A percentile compares a stretch with the other conserved stretches of the same genome.
Evolutionary conservation across 2,113 vertebrate species (phyloP).

Genomic region (Excalfactoria chinensis): DNA sequence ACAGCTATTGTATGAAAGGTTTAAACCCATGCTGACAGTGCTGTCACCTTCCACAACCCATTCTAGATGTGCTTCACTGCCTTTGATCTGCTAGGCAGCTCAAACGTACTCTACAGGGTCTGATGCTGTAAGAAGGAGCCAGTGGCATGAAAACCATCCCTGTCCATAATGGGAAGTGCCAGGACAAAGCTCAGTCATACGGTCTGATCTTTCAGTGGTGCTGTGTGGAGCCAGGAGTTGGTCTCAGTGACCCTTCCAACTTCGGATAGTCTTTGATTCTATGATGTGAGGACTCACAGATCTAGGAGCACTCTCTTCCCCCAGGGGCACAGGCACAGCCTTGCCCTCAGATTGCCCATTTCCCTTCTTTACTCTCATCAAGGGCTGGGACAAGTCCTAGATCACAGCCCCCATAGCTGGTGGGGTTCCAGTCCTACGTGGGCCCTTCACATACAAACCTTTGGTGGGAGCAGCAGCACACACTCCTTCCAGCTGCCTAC

Average conservation of each 20-base stretch:
- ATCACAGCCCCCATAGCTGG: not conserved
- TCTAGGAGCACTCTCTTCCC: not conserved
- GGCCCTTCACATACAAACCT: not conserved
- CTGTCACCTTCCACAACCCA: not conserved
- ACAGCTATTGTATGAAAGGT: not conserved
- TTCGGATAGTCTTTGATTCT: no score
- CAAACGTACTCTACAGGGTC: not conserved
- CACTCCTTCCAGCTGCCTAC: not conserved
- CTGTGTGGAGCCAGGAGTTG: no score
- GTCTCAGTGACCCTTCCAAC: no score
- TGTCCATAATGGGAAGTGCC: not conserved
- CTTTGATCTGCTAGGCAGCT: not conserved
- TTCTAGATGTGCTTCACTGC: not conserved
- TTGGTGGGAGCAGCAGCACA: not conserved
- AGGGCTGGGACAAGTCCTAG: not conserved
- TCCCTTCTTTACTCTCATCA: not conserved
- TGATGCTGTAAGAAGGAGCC: not conserved
- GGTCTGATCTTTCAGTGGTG: no score
- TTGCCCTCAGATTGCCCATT: not conserved
- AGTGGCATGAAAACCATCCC: not conserved
- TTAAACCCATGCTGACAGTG: not conserved
- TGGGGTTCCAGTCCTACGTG: not conserved
- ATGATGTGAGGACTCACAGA: not conserved
- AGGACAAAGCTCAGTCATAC: no score
- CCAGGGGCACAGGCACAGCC: not conserved